Evolutionary conservation across 1,140 invertebrate genomes (phyloP), one percentile per base, ranked within the genome.

Genomic region (Heliconius hewitsoni): DNA sequence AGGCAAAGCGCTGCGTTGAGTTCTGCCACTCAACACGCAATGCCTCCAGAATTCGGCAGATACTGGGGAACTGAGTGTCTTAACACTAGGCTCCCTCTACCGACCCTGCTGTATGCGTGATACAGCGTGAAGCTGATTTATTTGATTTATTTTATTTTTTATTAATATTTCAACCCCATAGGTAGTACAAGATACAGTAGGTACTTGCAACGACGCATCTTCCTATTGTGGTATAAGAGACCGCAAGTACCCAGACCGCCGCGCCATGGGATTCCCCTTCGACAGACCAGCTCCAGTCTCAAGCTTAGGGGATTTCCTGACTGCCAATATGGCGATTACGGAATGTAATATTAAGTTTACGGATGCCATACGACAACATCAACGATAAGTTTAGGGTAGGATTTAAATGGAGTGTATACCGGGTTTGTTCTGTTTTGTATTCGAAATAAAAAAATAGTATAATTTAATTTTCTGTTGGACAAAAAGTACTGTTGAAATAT

Each of bases 191-290:
- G 94, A 95, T 66, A 84, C 95, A 8, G 92, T 94, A 3, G 91
- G 92, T 4, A 77, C 92, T 2, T 97, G 97, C 88, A 96, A 96
- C 72, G 96, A 97, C 87, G 97, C 97, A 1, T 95, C 96, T 3
- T 96, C 96, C 75, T 97, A 96, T 88, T 97, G 97, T 85, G 97
- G 97, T 9, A 95, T 97, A 76, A 95, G 96, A 9, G 96, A 97
- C 92, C 94, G 95, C 46, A 95, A 96, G 82, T 98, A 97, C 91
- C 97, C 97, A 0, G 97, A 98, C 92, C 92, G 93, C 11, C 94
- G 96, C 55, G 89, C 96, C 8, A 98, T 98, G 97, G 97, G 97
- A 57, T 97, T 95, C 95, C 97, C 97, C 55, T 97, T 98, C 93
- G 97, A 98, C 92, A 95, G 97, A 4, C 95, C 95, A 3, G 88